Percentiles rank a stretch among this genome's conserved stretches.
Evolutionary conservation across 2,888 invertebrate species (phyloP).

Genomic region (Belgica antarctica): DNA sequence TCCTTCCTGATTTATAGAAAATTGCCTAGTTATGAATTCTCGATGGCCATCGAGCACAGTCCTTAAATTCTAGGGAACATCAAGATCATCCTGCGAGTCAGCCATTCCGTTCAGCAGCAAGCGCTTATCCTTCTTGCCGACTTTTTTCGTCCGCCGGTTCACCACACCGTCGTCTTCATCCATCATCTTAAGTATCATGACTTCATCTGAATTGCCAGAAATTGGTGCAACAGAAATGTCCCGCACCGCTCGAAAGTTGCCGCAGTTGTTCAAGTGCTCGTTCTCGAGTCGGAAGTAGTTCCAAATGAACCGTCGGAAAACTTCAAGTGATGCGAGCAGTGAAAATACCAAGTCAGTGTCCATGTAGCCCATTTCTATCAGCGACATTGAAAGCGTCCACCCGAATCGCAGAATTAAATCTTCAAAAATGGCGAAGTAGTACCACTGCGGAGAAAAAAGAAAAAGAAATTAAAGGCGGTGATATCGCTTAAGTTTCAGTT

Average conservation of each 20-base stretch:
- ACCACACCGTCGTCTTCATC: slow-evolving; percentile 54
- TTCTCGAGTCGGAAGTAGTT: slow-evolving; percentile 87
- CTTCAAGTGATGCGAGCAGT: slow-evolving; percentile 66
- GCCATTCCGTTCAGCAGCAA: slow-evolving; percentile 47
- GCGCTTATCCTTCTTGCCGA: slow-evolving; percentile 50
- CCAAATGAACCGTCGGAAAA: slow-evolving; percentile 78
- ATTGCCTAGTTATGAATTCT: too few species aligned
- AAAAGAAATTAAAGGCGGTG: too few species aligned
- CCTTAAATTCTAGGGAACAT: slow-evolving; percentile 6
- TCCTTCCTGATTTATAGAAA: too few species aligned
- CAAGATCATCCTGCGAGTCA: slow-evolving; percentile 37
- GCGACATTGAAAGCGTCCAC: slow-evolving; percentile 72
- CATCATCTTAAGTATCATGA: slow-evolving; percentile 55
- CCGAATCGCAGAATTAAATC: slow-evolving; percentile 75
- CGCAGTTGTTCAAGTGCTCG: slow-evolving; percentile 86
- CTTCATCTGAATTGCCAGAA: slow-evolving; percentile 65
- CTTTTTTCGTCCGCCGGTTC: slow-evolving; percentile 50
- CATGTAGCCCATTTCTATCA: slow-evolving; percentile 64
- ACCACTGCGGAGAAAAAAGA: slow-evolving; percentile 57
- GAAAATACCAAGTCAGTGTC: slow-evolving; percentile 67
- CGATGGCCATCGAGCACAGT: too few species aligned
- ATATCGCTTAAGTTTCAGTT: too few species aligned
- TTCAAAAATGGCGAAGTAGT: slow-evolving; percentile 80
- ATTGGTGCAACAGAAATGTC: slow-evolving; percentile 79
- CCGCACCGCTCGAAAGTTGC: slow-evolving; percentile 81